phyloP scores from a whole-genome alignment of 2,113 vertebrate species.

The Bucco capensis region DNA sequence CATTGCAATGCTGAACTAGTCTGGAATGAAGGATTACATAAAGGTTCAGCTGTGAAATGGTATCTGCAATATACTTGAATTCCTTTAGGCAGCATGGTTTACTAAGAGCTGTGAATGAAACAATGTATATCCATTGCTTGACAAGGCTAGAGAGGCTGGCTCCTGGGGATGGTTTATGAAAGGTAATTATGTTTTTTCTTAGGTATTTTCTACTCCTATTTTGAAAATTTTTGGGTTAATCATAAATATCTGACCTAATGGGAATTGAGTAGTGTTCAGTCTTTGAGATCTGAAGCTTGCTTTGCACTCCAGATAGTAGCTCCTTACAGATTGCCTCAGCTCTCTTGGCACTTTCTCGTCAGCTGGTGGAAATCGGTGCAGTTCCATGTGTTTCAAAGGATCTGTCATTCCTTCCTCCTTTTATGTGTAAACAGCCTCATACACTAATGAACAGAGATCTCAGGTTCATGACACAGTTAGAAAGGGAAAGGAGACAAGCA shows the following conservation, averaged over 20 bases:
- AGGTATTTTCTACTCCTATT: neutral
- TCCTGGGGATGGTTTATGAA: neutral
- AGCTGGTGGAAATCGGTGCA: neutral
- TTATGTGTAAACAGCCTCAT: neutral
- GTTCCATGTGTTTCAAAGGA: neutral
- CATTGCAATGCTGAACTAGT: neutral
- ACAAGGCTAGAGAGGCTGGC: neutral
- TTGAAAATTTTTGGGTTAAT: neutral
- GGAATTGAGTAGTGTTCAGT: neutral
- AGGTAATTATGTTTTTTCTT: neutral
- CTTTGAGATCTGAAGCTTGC: neutral
- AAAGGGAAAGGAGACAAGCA: neutral
- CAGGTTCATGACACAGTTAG: neutral
- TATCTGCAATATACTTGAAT: neutral
- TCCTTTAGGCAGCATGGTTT: neutral
- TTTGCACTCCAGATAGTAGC: neutral
- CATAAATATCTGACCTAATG: neutral
- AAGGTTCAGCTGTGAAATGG: slow-evolving; percentile 5
- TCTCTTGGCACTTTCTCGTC: neutral
- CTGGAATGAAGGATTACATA: slow-evolving; percentile 33
- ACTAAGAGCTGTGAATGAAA: neutral
- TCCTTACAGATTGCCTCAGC: neutral
- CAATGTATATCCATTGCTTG: neutral
- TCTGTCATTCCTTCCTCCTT: neutral
- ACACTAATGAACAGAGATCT: slow-evolving; percentile 7